These are phyloP conservation scores for Coranthus polyacanthus DNA, from an alignment of 2,797 vertebrate genomes.

Conservation along the genomic window DNA sequence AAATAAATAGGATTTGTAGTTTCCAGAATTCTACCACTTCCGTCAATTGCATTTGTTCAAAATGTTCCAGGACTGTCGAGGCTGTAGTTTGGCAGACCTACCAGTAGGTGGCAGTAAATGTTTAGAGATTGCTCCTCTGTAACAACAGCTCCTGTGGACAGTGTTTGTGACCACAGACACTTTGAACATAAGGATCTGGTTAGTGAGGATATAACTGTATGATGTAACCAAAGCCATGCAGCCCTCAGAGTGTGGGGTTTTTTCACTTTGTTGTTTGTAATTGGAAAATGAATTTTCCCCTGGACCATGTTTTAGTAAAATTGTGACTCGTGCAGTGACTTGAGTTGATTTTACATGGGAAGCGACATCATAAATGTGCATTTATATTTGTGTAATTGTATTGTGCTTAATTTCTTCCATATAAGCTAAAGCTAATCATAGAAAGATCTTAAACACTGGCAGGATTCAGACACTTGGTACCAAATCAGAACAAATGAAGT, in stretches of 20 bases:
- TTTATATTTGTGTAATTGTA: too few relatives aligned
- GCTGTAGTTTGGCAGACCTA: neutral
- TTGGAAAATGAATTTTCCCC: neutral
- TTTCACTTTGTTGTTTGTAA: constrained; percentile 11
- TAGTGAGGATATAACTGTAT: constrained; percentile 48
- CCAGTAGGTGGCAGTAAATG: constrained; percentile 65
- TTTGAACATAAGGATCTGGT: constrained; percentile 54
- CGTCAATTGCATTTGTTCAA: too few relatives aligned
- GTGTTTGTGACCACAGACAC: constrained; percentile 43
- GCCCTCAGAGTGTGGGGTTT: constrained; percentile 13
- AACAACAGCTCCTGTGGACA: neutral
- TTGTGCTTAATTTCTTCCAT: too few relatives aligned
- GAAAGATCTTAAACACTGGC: neutral
- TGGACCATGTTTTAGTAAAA: neutral
- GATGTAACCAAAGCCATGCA: constrained; percentile 60
- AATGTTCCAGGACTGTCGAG: too few relatives aligned
- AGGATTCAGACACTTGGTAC: neutral
- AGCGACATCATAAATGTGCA: too few relatives aligned
- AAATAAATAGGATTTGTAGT: too few relatives aligned
- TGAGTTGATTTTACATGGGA: too few relatives aligned
- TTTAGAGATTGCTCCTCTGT: constrained; percentile 1
- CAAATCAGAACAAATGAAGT: constrained; percentile 6
- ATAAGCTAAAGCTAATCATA: neutral
- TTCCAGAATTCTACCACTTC: too few relatives aligned
- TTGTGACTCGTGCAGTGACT: too few relatives aligned